These are phyloP conservation scores for Harpalus rubripes DNA, from an alignment of 2,888 invertebrate species.

Conservation along the genomic window DNA sequence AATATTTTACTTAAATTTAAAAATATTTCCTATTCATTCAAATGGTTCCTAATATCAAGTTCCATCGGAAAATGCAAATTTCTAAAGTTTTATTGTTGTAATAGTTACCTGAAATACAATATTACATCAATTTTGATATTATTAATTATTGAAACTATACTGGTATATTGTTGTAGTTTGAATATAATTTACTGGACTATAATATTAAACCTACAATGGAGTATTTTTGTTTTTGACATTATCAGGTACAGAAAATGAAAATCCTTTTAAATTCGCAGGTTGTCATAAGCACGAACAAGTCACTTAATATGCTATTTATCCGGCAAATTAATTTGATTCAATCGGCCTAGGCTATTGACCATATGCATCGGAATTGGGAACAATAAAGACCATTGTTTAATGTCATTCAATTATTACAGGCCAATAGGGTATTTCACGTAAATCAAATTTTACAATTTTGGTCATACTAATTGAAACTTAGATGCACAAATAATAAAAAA, in stretches of 20 bases:
- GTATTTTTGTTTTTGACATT: slow-evolving; percentile 44
- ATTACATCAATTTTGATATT: too few relatives aligned
- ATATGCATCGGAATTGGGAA: slow-evolving; percentile 27
- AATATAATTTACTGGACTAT: neutral
- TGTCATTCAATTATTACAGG: slow-evolving; percentile 17
- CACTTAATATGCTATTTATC: slow-evolving; percentile 32
- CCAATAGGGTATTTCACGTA: slow-evolving; percentile 1
- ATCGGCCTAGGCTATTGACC: slow-evolving; percentile 17
- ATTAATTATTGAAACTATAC: too few relatives aligned
- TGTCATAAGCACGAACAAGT: slow-evolving; percentile 35
- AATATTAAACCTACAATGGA: neutral
- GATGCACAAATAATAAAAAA: too few relatives aligned
- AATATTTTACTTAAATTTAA: too few relatives aligned
- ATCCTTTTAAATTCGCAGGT: slow-evolving; percentile 8
- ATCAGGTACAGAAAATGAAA: slow-evolving; percentile 23
- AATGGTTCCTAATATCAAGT: too few relatives aligned
- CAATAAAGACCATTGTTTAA: slow-evolving; percentile 17
- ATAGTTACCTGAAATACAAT: too few relatives aligned
- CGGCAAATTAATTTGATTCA: slow-evolving; percentile 43
- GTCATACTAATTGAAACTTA: too few relatives aligned
- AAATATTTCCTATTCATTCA: too few relatives aligned
- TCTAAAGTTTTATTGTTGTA: too few relatives aligned
- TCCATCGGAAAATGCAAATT: too few relatives aligned
- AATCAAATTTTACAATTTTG: too few relatives aligned
- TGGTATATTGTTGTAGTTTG: neutral